Percentiles rank a stretch among this genome's conserved stretches.
These are phyloP conservation scores for Tethya wilhelma DNA, from an alignment of 37 sponge, comb jelly and placozoan species.

Conservation along the genomic window DNA sequence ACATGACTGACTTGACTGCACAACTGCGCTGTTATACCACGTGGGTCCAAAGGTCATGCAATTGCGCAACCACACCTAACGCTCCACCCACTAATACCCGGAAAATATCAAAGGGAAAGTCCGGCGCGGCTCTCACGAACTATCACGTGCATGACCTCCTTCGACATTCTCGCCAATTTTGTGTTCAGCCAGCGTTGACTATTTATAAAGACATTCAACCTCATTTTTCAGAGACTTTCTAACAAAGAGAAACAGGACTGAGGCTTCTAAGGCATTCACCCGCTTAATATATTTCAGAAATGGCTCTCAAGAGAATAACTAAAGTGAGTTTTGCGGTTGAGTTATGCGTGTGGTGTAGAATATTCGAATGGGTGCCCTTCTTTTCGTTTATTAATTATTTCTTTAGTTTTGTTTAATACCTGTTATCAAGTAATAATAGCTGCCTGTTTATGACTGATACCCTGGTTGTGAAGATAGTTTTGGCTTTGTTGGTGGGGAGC, in stretches of 20 bases:
- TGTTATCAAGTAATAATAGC: too few species aligned
- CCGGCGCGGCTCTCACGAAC: background rate
- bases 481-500: background rate
- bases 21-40: too few species aligned
- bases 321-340: constrained; percentile 51
- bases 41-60: too few species aligned
- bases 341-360: background rate
- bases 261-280: too few species aligned
- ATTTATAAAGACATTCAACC: background rate
- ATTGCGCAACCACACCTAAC: too few species aligned
- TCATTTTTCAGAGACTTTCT: background rate
- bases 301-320: constrained; percentile 95
- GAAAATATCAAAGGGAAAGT: too few species aligned
- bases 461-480: background rate
- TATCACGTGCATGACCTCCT: background rate
- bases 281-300: constrained; percentile 9
- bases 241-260: background rate
- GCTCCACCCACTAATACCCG: too few species aligned
- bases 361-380: background rate
- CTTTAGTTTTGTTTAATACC: too few species aligned
- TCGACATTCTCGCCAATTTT: background rate
- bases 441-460: too few species aligned
- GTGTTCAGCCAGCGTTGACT: background rate
- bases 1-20: too few species aligned
- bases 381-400: too few species aligned